Evolutionary conservation across 2,113 vertebrate genomes (phyloP), one percentile per base, ranked within the genome.

Genomic region (Datnioides undecimradiatus): DNA sequence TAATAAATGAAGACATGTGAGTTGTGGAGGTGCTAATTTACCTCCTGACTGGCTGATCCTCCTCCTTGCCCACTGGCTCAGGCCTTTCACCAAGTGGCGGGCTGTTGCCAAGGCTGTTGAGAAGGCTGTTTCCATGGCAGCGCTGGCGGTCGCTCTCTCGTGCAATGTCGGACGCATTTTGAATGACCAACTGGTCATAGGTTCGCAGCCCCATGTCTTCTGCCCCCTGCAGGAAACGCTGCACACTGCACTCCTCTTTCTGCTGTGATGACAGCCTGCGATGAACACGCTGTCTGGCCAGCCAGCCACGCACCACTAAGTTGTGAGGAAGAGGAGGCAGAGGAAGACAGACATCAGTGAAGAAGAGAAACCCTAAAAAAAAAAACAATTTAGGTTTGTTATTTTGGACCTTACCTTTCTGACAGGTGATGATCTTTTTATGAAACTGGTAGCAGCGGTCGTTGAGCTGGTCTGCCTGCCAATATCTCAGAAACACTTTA

Each of bases 401-500:
- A 8, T 29, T 54, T 70, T 46, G 8, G 3, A 36, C 8, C 1
- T 94, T 97, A 99, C 97, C 97, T 97, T 97, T 98, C 84, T 99
- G 97, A 88, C 97, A 98, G 85, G 95, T 97, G 91, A 99, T 91
- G 67, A 98, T 96, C 93, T 96, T 99, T 82, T 93, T 96, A 90
- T 96, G 96, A 49, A 97, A 91, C 84, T 97, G 97, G 86, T 96
- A 95, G 90, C 97, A 97, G 91, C 97, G 93, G 67, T 98, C 96
- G 0, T 94, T 95, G 67, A 99, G 96, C 90, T 98, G 97, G 91
- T 97, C 96, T n/a, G 95, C 95, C 71, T 97, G 97, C 96, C 97
- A 97, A 93, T 97, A 96, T 86, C 96, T 97, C 84, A 99, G 93
- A 90, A 99, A 97, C 65, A 99, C 97, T 93, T 97, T 98, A 73